phyloP scores from a whole-genome alignment of 2,888 invertebrate species.

The Polymixis lichenea region DNA sequence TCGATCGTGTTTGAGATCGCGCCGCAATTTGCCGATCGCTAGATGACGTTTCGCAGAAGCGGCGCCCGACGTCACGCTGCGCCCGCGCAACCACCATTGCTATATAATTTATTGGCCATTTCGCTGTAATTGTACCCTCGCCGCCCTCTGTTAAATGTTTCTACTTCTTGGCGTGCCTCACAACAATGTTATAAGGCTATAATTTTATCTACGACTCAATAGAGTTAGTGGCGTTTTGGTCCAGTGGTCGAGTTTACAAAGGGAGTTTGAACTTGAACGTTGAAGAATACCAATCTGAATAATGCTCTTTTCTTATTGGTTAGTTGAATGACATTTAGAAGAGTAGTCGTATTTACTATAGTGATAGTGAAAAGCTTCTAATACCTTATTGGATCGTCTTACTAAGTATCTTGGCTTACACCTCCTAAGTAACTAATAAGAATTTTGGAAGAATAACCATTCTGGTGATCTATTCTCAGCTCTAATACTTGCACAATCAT shows the following conservation, averaged over 20 bases:
- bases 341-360: neutral
- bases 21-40: conserved; percentile 84
- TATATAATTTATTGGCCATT: conserved; percentile 81
- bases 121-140: conserved; percentile 85
- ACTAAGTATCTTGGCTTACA: neutral
- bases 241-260: conserved; percentile 2
- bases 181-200: conserved; percentile 69
- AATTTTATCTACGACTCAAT: conserved; percentile 65
- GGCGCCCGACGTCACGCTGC: conserved; percentile 83
- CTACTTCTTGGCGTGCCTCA: conserved; percentile 63
- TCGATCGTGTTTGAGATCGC: conserved; percentile 84
- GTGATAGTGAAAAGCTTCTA: neutral
- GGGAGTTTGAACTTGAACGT: conserved; percentile 15
- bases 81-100: conserved; percentile 76
- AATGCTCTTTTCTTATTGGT: conserved; percentile 10
- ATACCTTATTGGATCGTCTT: neutral
- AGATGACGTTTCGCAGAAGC: conserved; percentile 87
- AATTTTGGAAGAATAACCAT: neutral
- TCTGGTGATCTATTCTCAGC: neutral
- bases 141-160: conserved; percentile 80
- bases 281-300: conserved; percentile 22
- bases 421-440: neutral
- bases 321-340: neutral
- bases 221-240: conserved; percentile 29
- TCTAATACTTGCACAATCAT: neutral